Evolutionary conservation across 2,797 vertebrate species (phyloP).

Genomic region (Sebastes iracundus): DNA sequence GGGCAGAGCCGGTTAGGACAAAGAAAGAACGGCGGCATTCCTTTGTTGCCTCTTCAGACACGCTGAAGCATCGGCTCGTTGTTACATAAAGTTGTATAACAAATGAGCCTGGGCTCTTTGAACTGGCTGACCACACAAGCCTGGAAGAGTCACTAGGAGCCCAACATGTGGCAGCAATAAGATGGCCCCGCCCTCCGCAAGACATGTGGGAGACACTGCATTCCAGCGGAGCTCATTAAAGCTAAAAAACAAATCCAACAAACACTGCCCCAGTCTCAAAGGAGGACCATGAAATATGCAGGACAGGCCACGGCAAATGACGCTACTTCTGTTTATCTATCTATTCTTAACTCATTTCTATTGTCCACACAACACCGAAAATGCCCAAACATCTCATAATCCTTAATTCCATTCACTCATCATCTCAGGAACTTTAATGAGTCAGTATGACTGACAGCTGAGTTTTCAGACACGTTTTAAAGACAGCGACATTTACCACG

Average conservation of each 20-base stretch:
- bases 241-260: constrained; percentile 80
- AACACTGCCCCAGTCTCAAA: constrained; percentile 70
- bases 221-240: constrained; percentile 86
- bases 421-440: constrained; percentile 43
- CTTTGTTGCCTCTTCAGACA: constrained; percentile 73
- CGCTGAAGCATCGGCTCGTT: constrained; percentile 73
- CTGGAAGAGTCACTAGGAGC: constrained; percentile 81
- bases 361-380: constrained; percentile 3
- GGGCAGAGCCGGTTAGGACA: constrained; percentile 62
- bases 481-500: constrained; percentile 58
- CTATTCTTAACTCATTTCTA: constrained; percentile 20
- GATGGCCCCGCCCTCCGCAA: constrained; percentile 75
- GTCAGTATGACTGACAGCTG: constrained; percentile 48
- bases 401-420: constrained; percentile 40
- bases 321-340: constrained; percentile 32
- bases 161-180: constrained; percentile 88
- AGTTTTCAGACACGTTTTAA: constrained; percentile 59
- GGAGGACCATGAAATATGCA: constrained; percentile 36
- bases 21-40: constrained; percentile 65
- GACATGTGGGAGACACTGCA: constrained; percentile 87
- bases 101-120: constrained; percentile 85
- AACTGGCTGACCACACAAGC: constrained; percentile 86
- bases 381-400: constrained; percentile 4
- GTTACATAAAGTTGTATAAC: constrained; percentile 87
- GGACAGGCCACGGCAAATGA: constrained; percentile 29